Conservation (phyloP, 2,797 vertebrate genomes). For the Sternotherus odoratus region DNA sequence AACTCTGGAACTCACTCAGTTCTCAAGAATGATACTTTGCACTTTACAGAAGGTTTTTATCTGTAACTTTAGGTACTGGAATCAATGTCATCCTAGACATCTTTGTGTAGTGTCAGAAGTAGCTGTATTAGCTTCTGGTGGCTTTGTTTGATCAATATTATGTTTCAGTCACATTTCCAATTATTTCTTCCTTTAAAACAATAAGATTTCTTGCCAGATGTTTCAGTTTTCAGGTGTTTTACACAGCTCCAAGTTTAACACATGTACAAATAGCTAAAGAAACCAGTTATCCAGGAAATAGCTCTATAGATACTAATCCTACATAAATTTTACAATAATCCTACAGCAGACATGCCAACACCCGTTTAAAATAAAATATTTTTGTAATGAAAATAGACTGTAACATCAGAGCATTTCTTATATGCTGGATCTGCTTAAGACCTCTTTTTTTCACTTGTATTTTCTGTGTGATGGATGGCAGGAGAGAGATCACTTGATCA, state of each 20-base stretch:
- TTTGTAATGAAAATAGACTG: background rate
- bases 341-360: background rate
- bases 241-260: background rate
- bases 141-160: background rate
- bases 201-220: background rate
- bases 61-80: background rate
- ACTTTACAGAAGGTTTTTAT: no score
- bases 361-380: no score
- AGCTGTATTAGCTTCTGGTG: background rate
- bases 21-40: no score
- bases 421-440: background rate
- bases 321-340: background rate
- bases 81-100: background rate
- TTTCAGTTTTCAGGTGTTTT: background rate
- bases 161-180: background rate
- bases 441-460: background rate
- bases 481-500: no score
- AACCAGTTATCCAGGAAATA: background rate
- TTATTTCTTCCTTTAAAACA: background rate
- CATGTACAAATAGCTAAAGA: background rate
- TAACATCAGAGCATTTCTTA: background rate
- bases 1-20: background rate
- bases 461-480: no score
- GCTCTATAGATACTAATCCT: background rate
- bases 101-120: background rate